phyloP scores from a whole-genome alignment of 2,888 invertebrate genomes.

The Fragum sueziense region DNA sequence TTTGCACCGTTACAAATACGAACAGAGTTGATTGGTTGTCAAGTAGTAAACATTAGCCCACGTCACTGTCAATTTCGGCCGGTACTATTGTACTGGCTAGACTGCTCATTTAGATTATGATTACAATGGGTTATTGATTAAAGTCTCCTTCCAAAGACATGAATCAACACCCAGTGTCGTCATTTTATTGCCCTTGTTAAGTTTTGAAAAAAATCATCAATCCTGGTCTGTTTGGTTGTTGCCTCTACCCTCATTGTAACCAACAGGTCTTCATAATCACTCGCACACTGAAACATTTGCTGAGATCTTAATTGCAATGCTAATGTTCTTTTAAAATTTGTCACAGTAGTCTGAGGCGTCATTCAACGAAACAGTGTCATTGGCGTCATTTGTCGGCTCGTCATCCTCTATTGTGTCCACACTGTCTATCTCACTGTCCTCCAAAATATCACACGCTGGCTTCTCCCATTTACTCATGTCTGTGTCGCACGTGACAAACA shows the following conservation, averaged over 20 bases:
- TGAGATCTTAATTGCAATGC: not conserved
- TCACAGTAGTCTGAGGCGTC: not conserved
- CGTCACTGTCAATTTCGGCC: no score
- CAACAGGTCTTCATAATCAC: slow-evolving; percentile 6
- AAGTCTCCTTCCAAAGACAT: not conserved
- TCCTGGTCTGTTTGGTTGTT: slow-evolving; percentile 16
- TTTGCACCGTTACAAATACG: no score
- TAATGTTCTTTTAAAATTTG: not conserved
- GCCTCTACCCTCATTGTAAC: not conserved
- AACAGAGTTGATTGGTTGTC: no score
- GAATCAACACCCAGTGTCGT: not conserved
- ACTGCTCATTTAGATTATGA: no score
- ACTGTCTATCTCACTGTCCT: not conserved
- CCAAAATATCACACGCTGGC: slow-evolving; percentile 12
- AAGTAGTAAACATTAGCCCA: no score
- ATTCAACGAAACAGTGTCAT: not conserved
- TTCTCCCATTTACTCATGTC: slow-evolving; percentile 28
- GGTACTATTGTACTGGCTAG: not conserved
- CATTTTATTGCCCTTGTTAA: not conserved
- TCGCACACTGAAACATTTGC: not conserved
- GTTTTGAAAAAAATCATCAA: slow-evolving; percentile 3
- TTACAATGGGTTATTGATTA: no score
- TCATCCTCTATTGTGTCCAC: not conserved
- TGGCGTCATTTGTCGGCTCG: not conserved
- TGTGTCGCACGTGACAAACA: slow-evolving; percentile 28